These are phyloP conservation scores for Lacerta bilineata DNA, from an alignment of 2,797 vertebrate genomes.

Conservation along the genomic window DNA sequence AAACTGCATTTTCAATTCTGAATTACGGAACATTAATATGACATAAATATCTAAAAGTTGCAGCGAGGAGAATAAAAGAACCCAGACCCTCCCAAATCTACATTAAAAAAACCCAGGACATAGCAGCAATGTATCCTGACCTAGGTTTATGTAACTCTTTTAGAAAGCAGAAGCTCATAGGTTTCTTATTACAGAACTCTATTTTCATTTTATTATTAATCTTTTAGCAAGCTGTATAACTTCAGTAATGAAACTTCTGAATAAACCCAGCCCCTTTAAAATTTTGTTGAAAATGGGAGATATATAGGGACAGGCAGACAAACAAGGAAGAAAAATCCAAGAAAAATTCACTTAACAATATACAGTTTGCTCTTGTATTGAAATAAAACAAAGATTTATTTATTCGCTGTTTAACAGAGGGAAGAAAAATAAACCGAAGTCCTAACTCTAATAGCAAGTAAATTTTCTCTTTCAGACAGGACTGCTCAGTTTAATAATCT, in stretches of 20 bases:
- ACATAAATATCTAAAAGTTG: conserved; percentile 79
- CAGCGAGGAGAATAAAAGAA: conserved; percentile 66
- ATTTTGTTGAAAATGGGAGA: conserved; percentile 37
- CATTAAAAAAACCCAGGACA: conserved; percentile 72
- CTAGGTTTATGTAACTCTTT: conserved; percentile 61
- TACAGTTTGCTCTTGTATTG: neutral
- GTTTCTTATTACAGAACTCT: conserved; percentile 79
- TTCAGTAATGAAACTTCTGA: conserved; percentile 80
- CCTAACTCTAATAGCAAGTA: neutral
- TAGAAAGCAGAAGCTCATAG: conserved; percentile 68
- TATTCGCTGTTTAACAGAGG: neutral
- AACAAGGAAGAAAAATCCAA: conserved; percentile 52
- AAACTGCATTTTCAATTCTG: conserved; percentile 75
- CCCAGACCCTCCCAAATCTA: conserved; percentile 60
- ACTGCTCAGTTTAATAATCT: neutral
- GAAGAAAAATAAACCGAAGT: neutral
- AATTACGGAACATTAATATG: conserved; percentile 74
- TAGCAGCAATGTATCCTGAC: conserved; percentile 67
- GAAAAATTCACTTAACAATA: conserved; percentile 36
- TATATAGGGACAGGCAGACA: conserved; percentile 39
- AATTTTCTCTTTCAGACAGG: neutral
- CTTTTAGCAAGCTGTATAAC: conserved; percentile 79
- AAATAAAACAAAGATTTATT: conserved; percentile 9
- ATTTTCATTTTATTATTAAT: conserved; percentile 84
- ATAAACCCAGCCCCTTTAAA: conserved; percentile 48